Evolutionary conservation across 2,888 invertebrate genomes (phyloP).

Genomic region (Macaria liturata): DNA sequence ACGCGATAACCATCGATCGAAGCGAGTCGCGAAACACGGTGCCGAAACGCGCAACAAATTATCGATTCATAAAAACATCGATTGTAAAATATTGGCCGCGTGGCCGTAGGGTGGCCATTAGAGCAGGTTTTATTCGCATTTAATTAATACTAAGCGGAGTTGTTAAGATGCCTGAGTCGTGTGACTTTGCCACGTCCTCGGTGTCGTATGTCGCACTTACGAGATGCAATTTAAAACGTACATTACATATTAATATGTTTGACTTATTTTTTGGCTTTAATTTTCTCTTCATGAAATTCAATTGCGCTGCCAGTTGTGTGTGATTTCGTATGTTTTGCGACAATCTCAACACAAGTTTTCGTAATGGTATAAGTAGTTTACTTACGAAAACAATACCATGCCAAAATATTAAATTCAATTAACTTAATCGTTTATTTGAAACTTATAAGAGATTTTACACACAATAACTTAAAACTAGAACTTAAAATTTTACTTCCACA

Average conservation of each 20-base stretch:
- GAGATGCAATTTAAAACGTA: slow-evolving; percentile 7
- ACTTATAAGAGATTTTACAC: too few species aligned
- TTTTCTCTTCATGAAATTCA: background rate
- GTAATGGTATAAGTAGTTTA: too few species aligned
- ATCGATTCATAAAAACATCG: slow-evolving; percentile 83
- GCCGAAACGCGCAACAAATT: slow-evolving; percentile 80
- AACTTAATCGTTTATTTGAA: too few species aligned
- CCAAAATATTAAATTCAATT: too few species aligned
- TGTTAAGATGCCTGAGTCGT: slow-evolving; percentile 21
- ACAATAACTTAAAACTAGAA: too few species aligned
- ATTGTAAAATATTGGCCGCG: slow-evolving; percentile 76
- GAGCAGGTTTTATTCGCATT: slow-evolving; percentile 29
- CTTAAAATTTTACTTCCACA: too few species aligned
- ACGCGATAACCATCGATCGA: slow-evolving; percentile 76
- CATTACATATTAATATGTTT: background rate
- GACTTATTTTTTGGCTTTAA: background rate
- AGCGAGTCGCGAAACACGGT: slow-evolving; percentile 78
- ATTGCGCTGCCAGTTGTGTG: too few species aligned
- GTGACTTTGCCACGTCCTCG: slow-evolving; percentile 20
- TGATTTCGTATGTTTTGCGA: too few species aligned
- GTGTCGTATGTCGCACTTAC: slow-evolving; percentile 11
- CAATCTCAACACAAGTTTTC: too few species aligned
- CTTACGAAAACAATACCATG: too few species aligned
- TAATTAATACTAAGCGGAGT: slow-evolving; percentile 21
- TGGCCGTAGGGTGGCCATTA: slow-evolving; percentile 66